Conservation (phyloP, 2,797 vertebrate genomes). For the Artibeus jamaicensis region DNA sequence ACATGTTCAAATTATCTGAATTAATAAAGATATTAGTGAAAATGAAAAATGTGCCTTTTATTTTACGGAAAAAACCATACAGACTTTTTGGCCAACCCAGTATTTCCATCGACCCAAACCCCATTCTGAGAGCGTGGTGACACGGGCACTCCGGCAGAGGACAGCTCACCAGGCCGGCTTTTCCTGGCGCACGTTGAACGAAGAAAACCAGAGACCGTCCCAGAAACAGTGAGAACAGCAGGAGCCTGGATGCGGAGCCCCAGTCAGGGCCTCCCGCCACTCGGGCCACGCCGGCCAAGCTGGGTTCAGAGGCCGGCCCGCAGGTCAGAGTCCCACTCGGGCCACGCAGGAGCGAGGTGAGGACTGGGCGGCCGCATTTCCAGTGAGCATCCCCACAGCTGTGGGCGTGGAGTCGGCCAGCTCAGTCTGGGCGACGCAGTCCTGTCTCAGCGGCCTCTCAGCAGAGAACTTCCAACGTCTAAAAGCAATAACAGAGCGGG, state of each 20-base stretch:
- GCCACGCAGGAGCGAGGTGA: too few species aligned
- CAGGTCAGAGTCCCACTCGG: too few species aligned
- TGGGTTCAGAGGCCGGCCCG: background rate
- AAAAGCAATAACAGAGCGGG: background rate
- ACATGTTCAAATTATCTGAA: background rate
- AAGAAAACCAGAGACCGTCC: background rate
- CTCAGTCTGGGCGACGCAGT: background rate
- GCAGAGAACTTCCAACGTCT: background rate
- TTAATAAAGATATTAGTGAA: background rate
- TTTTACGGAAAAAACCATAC: background rate
- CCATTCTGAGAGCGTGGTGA: background rate
- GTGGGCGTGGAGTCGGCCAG: background rate
- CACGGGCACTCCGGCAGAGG: too few species aligned
- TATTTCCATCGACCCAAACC: background rate
- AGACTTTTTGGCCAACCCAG: background rate
- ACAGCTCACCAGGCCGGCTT: too few species aligned
- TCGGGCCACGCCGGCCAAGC: too few species aligned
- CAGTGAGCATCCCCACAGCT: background rate
- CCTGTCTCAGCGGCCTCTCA: background rate
- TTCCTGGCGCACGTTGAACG: too few species aligned
- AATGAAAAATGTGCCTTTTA: background rate
- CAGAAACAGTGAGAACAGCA: background rate
- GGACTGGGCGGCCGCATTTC: too few species aligned
- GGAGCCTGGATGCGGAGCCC: too few species aligned
- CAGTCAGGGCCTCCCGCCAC: too few species aligned